Evolutionary conservation across 2,797 vertebrate species (phyloP), one percentile per base, ranked within the genome.

Genomic region (Ptychobarbus kaznakovi): DNA sequence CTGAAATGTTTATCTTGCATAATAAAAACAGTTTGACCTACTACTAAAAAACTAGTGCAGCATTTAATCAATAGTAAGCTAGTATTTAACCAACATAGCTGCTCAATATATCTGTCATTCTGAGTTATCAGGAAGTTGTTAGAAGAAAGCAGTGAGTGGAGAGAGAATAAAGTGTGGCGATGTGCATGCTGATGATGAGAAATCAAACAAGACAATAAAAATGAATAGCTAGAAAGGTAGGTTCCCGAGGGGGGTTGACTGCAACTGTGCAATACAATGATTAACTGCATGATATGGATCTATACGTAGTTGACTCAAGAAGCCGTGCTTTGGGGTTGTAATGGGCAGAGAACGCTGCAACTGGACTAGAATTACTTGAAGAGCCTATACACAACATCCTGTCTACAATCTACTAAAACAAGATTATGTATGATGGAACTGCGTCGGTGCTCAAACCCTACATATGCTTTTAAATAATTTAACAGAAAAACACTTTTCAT

Each of bases 101-200:
- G 6, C 15, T 81, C 46, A 70, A 40, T 56, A 38, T n/a, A 70
- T 70, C 22, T 42, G 32, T 81, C 66, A 70, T 69, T 69, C 20
- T 40, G 49, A 70, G 66, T 70, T 70, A 56, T 46, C 77, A 80
- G 35, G 65, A 56, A 56, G 13, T 53, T 69, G 35, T 81, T 70
- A 44, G 25, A 44, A 79, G 63, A 53, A 49, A 51, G 18, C 4
- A 70, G 13, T 42, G 22, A n/a, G 46, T 22, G 32, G 11, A 32
- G 6, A 69, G 35, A 70, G 22, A 53, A 81, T 79, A 51, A 81
- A 40, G 35, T 40, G 66, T 22, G 4, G 32, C 0, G 4, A 53
- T 81, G 46, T 40, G 76, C 76, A 78, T 78, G 76, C n/a, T 63
- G 76, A 63, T 70, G 66, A n/a, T 38, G 35, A 69, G n/a, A 79